phyloP scores from a whole-genome alignment of 2,797 vertebrate genomes.

The Crenichthys baileyi region DNA sequence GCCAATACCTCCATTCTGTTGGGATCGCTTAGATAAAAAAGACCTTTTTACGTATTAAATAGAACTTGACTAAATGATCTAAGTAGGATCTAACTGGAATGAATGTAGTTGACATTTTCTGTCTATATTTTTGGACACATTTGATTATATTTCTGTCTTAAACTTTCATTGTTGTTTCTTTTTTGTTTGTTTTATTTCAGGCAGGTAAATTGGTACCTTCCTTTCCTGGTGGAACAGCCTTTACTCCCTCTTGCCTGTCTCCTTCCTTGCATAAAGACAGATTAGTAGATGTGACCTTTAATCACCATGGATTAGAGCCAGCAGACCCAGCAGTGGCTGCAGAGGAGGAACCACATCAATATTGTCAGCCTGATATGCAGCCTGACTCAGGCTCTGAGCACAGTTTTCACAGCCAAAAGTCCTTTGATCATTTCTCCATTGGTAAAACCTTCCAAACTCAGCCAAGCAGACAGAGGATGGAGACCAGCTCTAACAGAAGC shows the following conservation, averaged over 20 bases:
- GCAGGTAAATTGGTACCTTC: neutral
- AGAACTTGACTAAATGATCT: neutral
- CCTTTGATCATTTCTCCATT: constrained; percentile 42
- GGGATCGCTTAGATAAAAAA: too few relatives aligned
- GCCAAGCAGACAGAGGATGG: constrained; percentile 20
- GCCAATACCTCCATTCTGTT: too few relatives aligned
- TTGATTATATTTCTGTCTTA: neutral
- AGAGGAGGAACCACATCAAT: constrained; percentile 40
- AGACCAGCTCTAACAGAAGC: constrained; percentile 47
- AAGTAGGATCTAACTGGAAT: neutral
- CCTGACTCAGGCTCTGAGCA: constrained; percentile 54
- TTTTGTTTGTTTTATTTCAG: constrained; percentile 54
- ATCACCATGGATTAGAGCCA: constrained; percentile 11
- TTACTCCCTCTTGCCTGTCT: constrained; percentile 22
- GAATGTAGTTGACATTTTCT: neutral
- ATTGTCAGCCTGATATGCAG: constrained; percentile 37
- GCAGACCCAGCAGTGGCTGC: constrained; percentile 13
- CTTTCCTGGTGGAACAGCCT: constrained; percentile 10
- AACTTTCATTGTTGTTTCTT: neutral
- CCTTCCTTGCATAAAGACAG: constrained; percentile 17
- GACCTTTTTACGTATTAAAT: too few relatives aligned
- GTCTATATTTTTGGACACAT: neutral
- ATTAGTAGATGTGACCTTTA: constrained; percentile 31
- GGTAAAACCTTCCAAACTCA: constrained; percentile 41
- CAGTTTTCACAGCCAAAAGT: constrained; percentile 54